Evolutionary conservation across 2,797 vertebrate genomes (phyloP), one percentile per base, ranked within the genome.

Genomic region (Acomys russatus): DNA sequence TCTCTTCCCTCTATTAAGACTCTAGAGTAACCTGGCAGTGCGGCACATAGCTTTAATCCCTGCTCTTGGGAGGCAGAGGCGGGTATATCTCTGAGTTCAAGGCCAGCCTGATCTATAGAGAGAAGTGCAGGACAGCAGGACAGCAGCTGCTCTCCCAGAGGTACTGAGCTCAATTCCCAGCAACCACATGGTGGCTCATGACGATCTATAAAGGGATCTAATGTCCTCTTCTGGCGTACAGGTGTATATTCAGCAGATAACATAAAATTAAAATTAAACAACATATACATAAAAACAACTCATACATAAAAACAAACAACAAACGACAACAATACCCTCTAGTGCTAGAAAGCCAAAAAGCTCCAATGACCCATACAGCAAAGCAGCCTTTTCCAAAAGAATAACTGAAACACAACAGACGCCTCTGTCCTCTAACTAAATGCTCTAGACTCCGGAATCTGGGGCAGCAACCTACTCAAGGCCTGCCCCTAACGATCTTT

Each of bases 261-360:
- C 44, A 44, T 44, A 44, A 44, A 44, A 44, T 44, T 44, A 44
- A 44, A 44, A 44, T 44, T 44, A 44, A 44, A 44, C 44, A 44
- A 44, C 44, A 44, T 44, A 44, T 44, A 44, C 44, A 44, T 44
- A 44, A 44, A 44, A 44, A 44, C 44, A 44, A 59, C 56, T 59
- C 56, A 59, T 59, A 59, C 56, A 59, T 17, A 35, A 9, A 38
- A 74, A 74, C 22, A 23, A 74, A 74, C 1, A 22, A 9, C 33
- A 71, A 71, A 92, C 61, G 56, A 94, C 78, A 77, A 73, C 61
- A 20, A 61, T 90, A 88, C 35, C 61, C 73, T 54, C 33, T 87
- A 80, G 49, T n/a, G 56, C 30, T 63, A 68, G 28, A 44, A 35
- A 85, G 71, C 63, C 79, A 73, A 63, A 93, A 90, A 30, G 44